phyloP scores from a whole-genome alignment of 2,797 vertebrate genomes.

The Eulemur mongoz region DNA sequence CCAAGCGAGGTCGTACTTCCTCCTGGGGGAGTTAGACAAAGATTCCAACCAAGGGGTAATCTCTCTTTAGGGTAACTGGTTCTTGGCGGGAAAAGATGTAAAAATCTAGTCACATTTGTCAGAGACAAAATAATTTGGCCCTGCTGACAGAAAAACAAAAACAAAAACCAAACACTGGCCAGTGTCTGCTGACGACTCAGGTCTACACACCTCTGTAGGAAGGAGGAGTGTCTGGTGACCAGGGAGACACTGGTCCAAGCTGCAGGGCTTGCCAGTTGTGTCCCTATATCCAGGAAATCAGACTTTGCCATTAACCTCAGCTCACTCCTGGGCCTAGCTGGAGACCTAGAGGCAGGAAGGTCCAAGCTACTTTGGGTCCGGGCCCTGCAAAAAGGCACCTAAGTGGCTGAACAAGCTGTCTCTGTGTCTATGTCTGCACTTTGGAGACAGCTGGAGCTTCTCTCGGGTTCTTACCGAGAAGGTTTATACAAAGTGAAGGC shows the following conservation, averaged over 20 bases:
- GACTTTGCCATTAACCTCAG: neutral
- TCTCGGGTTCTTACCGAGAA: neutral
- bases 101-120: slow-evolving; percentile 10
- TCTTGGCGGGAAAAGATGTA: slow-evolving; percentile 21
- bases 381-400: neutral
- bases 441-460: neutral
- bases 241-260: neutral
- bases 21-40: neutral
- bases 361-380: neutral
- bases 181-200: neutral
- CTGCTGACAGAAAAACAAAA: slow-evolving; percentile 3
- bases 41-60: neutral
- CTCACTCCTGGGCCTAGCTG: neutral
- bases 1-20: neutral
- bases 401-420: neutral
- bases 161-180: neutral
- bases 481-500: neutral
- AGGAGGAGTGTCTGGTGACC: neutral
- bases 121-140: slow-evolving; percentile 47
- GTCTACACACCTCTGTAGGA: neutral
- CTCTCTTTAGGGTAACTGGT: neutral
- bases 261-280: neutral
- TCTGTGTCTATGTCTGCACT: neutral
- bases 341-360: neutral
- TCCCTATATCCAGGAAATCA: neutral